Conservation (phyloP, 2,797 vertebrate genomes). For the Nannoperca obscura region DNA sequence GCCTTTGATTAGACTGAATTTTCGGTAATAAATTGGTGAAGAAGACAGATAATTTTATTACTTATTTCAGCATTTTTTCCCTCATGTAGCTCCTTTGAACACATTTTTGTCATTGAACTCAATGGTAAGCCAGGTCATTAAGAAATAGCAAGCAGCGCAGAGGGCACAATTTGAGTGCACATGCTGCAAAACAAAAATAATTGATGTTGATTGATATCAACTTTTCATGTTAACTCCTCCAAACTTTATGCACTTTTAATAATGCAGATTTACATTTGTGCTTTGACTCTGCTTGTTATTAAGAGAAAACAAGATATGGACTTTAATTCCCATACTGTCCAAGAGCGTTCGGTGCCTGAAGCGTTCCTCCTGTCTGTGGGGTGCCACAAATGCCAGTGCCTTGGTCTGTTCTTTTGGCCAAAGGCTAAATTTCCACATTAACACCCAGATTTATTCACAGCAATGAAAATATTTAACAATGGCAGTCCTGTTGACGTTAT, state of each 20-base stretch:
- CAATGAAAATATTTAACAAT: slow-evolving; percentile 60
- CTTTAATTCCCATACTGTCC: slow-evolving; percentile 29
- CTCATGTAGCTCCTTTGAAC: slow-evolving; percentile 55
- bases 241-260: slow-evolving; percentile 64
- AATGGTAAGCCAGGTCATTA: slow-evolving; percentile 71
- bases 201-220: slow-evolving; percentile 71
- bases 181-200: slow-evolving; percentile 72
- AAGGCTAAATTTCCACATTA: slow-evolving; percentile 60
- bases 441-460: slow-evolving; percentile 54
- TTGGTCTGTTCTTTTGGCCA: slow-evolving; percentile 53
- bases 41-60: slow-evolving; percentile 12
- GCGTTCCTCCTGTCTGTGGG: slow-evolving; percentile 40
- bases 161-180: slow-evolving; percentile 42
- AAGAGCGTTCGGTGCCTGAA: slow-evolving; percentile 49
- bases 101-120: slow-evolving; percentile 57
- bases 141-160: slow-evolving; percentile 71
- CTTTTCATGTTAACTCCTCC: slow-evolving; percentile 40
- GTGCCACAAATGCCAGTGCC: slow-evolving; percentile 46
- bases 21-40: slow-evolving; percentile 21
- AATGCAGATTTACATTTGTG: slow-evolving; percentile 49
- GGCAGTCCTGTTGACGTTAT: slow-evolving; percentile 38
- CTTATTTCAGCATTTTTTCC: neutral
- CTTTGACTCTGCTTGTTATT: slow-evolving; percentile 44
- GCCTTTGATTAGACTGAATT: slow-evolving; percentile 54
- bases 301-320: slow-evolving; percentile 19